Conservation (phyloP, 2,113 vertebrate species). For the Paralichthys olivaceus region DNA sequence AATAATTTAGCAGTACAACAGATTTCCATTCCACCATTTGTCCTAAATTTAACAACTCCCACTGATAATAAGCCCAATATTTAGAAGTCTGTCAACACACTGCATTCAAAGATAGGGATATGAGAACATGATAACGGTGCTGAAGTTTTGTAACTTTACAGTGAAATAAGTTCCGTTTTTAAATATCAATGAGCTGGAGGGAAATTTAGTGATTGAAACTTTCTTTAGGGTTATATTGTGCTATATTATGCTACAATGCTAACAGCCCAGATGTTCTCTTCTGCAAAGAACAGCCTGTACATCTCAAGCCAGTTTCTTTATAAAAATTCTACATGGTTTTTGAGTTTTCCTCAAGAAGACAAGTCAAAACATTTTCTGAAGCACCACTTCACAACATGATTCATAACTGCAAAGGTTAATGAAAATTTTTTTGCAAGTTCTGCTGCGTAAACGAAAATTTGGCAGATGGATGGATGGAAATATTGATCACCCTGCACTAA, state of each 20-base stretch:
- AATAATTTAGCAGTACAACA: neutral
- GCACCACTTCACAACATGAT: too few relatives aligned
- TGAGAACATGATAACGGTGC: neutral
- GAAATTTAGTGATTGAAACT: neutral
- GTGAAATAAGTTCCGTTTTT: neutral
- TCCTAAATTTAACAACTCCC: neutral
- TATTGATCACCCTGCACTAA: neutral
- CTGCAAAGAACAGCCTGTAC: too few relatives aligned
- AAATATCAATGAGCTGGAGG: conserved; percentile 7
- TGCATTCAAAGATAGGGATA: neutral
- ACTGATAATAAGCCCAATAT: neutral
- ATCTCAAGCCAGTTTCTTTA: too few relatives aligned
- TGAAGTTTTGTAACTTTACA: neutral
- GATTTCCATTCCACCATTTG: neutral
- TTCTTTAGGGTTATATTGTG: neutral
- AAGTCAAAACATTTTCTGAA: too few relatives aligned
- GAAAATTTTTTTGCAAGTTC: too few relatives aligned
- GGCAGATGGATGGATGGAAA: too few relatives aligned
- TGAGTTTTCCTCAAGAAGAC: too few relatives aligned
- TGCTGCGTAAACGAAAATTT: too few relatives aligned
- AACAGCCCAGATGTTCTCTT: too few relatives aligned
- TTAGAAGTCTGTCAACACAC: neutral
- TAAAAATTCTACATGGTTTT: too few relatives aligned
- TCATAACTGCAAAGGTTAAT: too few relatives aligned
- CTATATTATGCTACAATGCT: too few relatives aligned